Evolutionary conservation across 23 tunicate species (phyloP).

Genomic region (Halocynthia aurantium): DNA sequence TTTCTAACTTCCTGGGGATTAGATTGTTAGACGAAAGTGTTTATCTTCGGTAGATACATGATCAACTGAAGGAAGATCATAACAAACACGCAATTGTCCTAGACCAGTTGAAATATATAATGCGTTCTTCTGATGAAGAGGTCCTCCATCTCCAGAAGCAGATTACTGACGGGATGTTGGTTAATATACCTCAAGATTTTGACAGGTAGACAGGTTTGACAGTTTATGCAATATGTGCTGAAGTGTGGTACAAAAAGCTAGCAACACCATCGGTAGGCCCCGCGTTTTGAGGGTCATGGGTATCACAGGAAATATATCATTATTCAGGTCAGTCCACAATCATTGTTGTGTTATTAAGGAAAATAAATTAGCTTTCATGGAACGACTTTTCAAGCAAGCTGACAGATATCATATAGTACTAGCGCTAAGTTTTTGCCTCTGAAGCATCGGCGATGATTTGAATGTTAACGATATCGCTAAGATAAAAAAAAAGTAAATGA

Average conservation of each 20-base stretch:
- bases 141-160: background rate
- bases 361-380: no score
- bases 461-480: no score
- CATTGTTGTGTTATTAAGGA: background rate
- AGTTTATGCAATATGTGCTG: background rate
- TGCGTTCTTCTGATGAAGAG: constrained; percentile 32
- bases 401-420: no score
- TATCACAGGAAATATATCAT: background rate
- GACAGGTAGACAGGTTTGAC: constrained; percentile 14
- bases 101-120: constrained; percentile 59
- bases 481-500: no score
- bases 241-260: background rate
- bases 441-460: no score
- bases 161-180: background rate
- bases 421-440: no score
- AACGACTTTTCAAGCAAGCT: no score
- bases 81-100: constrained; percentile 29
- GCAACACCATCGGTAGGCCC: background rate
- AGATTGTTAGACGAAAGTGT: no score
- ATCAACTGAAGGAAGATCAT: constrained; percentile 33
- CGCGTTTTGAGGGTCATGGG: background rate
- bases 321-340: background rate
- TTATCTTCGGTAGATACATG: constrained; percentile 31
- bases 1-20: no score
- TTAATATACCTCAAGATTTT: constrained; percentile 30